phyloP scores from a whole-genome alignment of 2,797 vertebrate genomes.

The Poliocrania exsul region DNA sequence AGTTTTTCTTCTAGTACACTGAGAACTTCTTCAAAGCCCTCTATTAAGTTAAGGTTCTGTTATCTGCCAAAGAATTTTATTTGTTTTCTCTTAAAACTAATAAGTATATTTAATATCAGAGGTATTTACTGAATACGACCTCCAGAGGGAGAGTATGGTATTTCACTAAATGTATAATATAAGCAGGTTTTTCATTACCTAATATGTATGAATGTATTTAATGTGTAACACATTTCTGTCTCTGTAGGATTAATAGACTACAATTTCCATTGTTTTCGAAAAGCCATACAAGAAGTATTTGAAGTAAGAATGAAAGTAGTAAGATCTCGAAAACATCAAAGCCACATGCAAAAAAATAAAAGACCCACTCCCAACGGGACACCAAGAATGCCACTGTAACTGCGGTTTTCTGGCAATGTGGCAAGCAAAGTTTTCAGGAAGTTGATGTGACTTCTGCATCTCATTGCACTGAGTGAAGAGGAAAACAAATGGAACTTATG shows the following conservation, averaged over 20 bases:
- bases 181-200: neutral
- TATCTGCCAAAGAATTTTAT: neutral
- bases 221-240: conserved; percentile 19
- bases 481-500: conserved; percentile 34
- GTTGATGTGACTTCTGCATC: conserved; percentile 34
- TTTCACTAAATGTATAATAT: neutral
- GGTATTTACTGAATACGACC: neutral
- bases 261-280: conserved; percentile 97
- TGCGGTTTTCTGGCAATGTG: conserved; percentile 3
- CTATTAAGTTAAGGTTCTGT: neutral
- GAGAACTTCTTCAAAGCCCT: neutral
- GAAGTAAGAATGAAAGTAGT: conserved; percentile 91
- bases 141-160: neutral
- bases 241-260: conserved; percentile 92
- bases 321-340: conserved; percentile 87
- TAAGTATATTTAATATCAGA: neutral
- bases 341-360: conserved; percentile 85
- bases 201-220: neutral
- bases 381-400: conserved; percentile 73
- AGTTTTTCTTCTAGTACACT: neutral
- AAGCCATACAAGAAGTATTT: conserved; percentile 96
- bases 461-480: conserved; percentile 59
- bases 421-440: conserved; percentile 11
- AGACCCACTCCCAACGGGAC: conserved; percentile 83
- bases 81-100: neutral